Base-by-base conservation (phyloP, 2,888 invertebrate genomes). In the Oscheius onirici region DNA sequence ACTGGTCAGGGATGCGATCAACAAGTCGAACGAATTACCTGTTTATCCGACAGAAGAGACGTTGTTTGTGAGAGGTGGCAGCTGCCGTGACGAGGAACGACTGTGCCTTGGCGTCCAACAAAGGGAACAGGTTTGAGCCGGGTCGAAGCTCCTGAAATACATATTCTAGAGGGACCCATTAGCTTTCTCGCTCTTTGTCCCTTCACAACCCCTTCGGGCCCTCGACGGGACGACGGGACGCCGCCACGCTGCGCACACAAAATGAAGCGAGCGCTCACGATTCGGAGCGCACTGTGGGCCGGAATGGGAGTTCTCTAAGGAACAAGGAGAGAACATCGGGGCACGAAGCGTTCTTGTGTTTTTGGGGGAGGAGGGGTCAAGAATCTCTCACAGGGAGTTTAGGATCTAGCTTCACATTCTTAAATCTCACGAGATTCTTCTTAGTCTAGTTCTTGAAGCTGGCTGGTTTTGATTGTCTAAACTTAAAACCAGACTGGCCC, bases 21-120 rank as follows among this genome's bases (percentile, higher is more conserved):
- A 28, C 40, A 24, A 60, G 40, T 11, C 11, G 20, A 26, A 20
- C 52, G 68, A 75, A 75, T 69, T 46, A 80, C 80, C 77, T 74
- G 13, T 67, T 54, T 58, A 82, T 69, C 40, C 82, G 58, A 8
- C 77, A 80, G 65, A 77, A 82, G 17, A 82, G 73, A 10, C 79
- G 67, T 54, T 82, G 82, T 57, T 77, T 75, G 28, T 69, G 55
- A 0, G 80, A 79, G n/a, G 78, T 76, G 40, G 76, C 76, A 10
- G 82, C 79, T 13, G 80, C 80, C 6, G 82, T 80, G 41, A 82
- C 67, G 44, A 82, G 75, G 63, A 80, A 80, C 22, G 72, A 71
- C 67, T 78, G 79, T 41, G 77, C 79, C 51, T 77, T 80, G 34
- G 75, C 75, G 54, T 78, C 77, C 26, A 82, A 58, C 34, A 71